Evolutionary conservation across 2,113 vertebrate genomes (phyloP).

Genomic region (Eudorcas thomsonii): DNA sequence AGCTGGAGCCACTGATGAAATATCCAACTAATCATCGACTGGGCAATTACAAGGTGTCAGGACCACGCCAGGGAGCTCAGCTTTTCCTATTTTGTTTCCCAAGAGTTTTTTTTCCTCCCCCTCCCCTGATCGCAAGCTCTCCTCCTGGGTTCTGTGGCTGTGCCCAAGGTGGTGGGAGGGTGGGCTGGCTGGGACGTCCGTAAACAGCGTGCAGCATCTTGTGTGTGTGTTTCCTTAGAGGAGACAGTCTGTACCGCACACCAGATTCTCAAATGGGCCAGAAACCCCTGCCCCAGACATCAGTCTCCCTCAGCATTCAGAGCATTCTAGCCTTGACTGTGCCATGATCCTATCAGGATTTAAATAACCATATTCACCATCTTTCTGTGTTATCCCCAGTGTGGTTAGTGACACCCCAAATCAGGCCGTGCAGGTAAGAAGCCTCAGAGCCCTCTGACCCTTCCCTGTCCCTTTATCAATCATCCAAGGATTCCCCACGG

Average conservation of each 20-base stretch:
- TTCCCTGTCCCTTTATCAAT: background rate
- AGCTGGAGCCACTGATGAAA: background rate
- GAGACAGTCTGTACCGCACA: accelerated
- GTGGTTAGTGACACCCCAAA: background rate
- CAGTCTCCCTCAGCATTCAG: background rate
- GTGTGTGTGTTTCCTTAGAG: background rate
- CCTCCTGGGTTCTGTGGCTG: accelerated
- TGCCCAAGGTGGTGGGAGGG: accelerated
- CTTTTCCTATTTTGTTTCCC: background rate
- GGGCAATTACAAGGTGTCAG: accelerated
- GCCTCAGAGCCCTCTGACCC: background rate
- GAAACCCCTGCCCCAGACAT: background rate
- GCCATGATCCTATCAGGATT: background rate
- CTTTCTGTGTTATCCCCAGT: background rate
- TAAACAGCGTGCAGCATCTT: accelerated
- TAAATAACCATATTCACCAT: accelerated
- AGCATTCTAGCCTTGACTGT: no score
- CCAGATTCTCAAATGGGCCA: background rate
- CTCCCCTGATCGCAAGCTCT: background rate
- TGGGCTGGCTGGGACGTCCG: accelerated
- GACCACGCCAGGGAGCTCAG: accelerated
- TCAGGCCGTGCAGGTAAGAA: background rate
- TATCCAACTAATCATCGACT: accelerated
- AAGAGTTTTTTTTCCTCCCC: no score
- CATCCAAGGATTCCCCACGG: background rate